Evolutionary conservation across 2,888 invertebrate genomes (phyloP), one percentile per base, ranked within the genome.

Genomic region (Eupithecia pulchellata): DNA sequence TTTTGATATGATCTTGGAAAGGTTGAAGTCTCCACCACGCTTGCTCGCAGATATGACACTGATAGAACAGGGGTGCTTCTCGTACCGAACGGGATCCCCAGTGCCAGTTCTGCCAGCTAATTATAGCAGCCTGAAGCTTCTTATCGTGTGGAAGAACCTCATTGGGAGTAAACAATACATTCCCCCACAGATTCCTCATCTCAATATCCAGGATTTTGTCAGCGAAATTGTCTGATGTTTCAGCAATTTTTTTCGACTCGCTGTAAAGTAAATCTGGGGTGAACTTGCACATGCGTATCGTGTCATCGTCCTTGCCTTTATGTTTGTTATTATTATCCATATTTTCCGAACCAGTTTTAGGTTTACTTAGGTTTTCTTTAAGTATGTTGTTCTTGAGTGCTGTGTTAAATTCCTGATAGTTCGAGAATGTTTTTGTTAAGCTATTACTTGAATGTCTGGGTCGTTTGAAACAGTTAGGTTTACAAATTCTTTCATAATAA

Each of bases 21-120:
- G 83, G 83, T 0, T 72, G 32, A 0, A 87, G 68, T 11, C 83
- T 71, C 91, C 91, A 91, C 86, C 87, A 91, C 0, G 86, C 85
- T 0, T 63, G 25, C 0, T 71, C 20, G 42, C 91, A 91, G 0
- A 86, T 71, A 6, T 86, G 86, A 32, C 91, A 91, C 74, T 90
- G 90, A 65, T 89, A 91, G 20, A 83, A 81, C 0, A 86, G 20
- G 0, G 89, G 88, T 0, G 66, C 27, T 0, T 82, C 84, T 39
- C 82, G 74, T 0, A 61, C n/a, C 47, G n/a, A 0, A 17, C 58
- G 65, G 0, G 75, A 69, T 0, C 61, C 34, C 0, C 3, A n/a
- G 0, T 72, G 67, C 86, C 84, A 89, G 0, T 0, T 0, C 11
- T 74, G 74, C 86, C 88, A 89, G 0, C 64, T 27, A 0, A 66